Evolutionary conservation across 2,888 invertebrate genomes (phyloP), one percentile per base, ranked within the genome.

Genomic region (Bruchidius siliquastri): DNA sequence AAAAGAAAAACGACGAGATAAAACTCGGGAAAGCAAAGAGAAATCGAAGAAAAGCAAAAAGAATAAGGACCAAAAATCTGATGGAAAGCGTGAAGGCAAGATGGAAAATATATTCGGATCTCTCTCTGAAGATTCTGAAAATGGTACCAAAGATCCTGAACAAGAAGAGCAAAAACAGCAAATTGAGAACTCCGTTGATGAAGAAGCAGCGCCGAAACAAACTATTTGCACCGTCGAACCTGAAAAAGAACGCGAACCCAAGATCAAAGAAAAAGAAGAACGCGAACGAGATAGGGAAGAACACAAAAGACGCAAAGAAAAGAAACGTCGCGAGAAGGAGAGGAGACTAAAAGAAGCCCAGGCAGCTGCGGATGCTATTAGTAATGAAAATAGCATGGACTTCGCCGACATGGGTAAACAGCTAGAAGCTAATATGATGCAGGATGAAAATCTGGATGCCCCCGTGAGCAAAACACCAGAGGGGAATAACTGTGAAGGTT

Each of bases 101-200:
- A 94, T 95, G 93, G 94, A 95, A 85, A 95, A 94, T 80, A 95
- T 96, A 76, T 96, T 96, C 86, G 96, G 95, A 0, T 94, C 95
- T 18, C 88, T 95, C 75, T 95, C 96, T 0, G 96, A 95, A 80
- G 91, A 91, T 77, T 88, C 88, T 0, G 88, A 88, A 78, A 84
- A 84, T 75, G 84, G 84, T 18, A 75, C 77, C 66, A 84, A 84
- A 80, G 85, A 82, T 70, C 75, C 72, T 68, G 74, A 76, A 49
- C 77, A 73, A 72, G 77, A 82, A 71, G 74, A 75, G 49, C 76
- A 76, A 75, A 21, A 26, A 22, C 30, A 21, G 20, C 26, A 20
- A 20, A 69, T 71, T 67, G 73, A 71, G 82, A 84, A 76, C 82
- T 83, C 74, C 26, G 69, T 74, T 6, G 80, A 79, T 71, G 78